Evolutionary conservation across 2,797 vertebrate genomes (phyloP), one percentile per base, ranked within the genome.

Genomic region (Myotis vivesi): DNA sequence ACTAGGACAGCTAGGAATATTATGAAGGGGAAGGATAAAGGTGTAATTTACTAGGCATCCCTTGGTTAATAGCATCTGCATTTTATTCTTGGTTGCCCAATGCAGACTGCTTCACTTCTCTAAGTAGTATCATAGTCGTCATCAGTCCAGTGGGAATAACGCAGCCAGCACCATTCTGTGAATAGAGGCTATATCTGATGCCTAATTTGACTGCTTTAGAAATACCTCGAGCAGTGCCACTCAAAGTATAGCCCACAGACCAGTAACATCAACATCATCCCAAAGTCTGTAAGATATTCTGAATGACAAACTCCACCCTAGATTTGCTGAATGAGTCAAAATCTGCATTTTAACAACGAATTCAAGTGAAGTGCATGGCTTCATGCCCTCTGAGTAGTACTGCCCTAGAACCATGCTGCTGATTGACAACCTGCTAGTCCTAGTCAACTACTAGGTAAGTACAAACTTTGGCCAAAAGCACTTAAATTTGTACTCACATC

Each of bases 1-100:
- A 71, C 62, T 19, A 64, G 51, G 25, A 94, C 87, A 93, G 73
- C 25, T 85, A 69, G 33, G 87, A 87, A 89, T 53, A 76, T 19
- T 44, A 30, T n/a, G 5, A 7, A 76, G n/a, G 41, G 30, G 17
- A 15, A 71, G 28, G 5, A 22, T 73, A 80, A 84, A 25, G 15
- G 38, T 69, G 20, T 76, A 10, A 44, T 33, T 46, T 87, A 86
- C 75, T n/a, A 46, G n/a, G 38, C 41, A 73, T 19, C 22, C 49
- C n/a, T 89, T 44, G 6, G 41, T 36, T 62, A 90, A 84, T 28
- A 25, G 13, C 25, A 68, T 22, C 49, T 66, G 46, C 25, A 16
- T 55, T 88, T 76, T 23, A 38, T 46, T 89, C 51, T 66, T 73
- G 41, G 12, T 64, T 64, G 83, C 38, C 59, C 57, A 75, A 2